Conservation (phyloP, 1,140 invertebrate species). For the Temnothorax curvispinosus region DNA sequence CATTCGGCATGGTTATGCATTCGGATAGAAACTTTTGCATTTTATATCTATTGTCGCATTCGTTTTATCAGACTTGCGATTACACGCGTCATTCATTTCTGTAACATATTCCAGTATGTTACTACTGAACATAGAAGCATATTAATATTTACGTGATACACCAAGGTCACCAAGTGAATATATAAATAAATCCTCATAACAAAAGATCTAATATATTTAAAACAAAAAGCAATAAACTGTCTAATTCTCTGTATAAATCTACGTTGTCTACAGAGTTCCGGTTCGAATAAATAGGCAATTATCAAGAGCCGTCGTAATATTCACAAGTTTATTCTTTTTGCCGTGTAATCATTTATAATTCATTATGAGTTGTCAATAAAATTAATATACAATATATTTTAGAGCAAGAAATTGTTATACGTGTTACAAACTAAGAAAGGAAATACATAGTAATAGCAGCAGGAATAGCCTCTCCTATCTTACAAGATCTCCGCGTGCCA, state of each 20-base stretch:
- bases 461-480: constrained; percentile 85
- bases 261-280: not conserved
- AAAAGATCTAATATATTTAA: constrained; percentile 16
- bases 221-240: not conserved
- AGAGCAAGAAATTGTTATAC: constrained; percentile 82
- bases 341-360: constrained; percentile 82
- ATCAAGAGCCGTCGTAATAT: constrained; percentile 75
- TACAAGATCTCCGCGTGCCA: constrained; percentile 85
- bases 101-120: not conserved
- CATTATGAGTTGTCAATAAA: constrained; percentile 82
- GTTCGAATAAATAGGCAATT: constrained; percentile 42
- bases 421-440: constrained; percentile 82
- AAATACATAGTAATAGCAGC: constrained; percentile 82
- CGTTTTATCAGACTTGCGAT: constrained; percentile 2
- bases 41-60: constrained; percentile 54
- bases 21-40: constrained; percentile 67
- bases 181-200: constrained; percentile 20
- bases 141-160: not conserved
- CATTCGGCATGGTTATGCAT: not conserved
- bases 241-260: constrained; percentile 7
- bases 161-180: not conserved
- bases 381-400: constrained; percentile 84
- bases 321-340: constrained; percentile 81
- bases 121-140: constrained; percentile 38
- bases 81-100: constrained; percentile 9